These are phyloP conservation scores for Nephrotoma appendiculata DNA, from an alignment of 2,888 invertebrate species.

Conservation along the genomic window DNA sequence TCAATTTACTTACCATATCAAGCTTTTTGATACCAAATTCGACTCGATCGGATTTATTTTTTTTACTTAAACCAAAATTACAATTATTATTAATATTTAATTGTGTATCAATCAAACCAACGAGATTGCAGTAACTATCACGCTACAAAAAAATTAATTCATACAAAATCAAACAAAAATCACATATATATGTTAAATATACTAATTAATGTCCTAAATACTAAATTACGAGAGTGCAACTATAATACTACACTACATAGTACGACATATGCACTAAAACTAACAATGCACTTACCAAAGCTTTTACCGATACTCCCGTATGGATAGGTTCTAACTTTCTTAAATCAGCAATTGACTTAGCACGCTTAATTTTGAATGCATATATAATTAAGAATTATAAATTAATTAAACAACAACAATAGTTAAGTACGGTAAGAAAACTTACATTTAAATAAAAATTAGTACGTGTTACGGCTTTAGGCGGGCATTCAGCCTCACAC, in stretches of 20 bases:
- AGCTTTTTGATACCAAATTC: conserved; percentile 11
- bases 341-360: conserved; percentile 17
- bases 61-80: not conserved
- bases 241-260: not conserved
- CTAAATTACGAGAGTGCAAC: not conserved
- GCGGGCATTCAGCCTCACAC: conserved; percentile 7
- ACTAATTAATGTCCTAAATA: not conserved
- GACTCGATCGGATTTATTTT: conserved; percentile 7
- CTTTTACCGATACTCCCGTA: conserved; percentile 43
- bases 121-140: conserved; percentile 23
- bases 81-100: not conserved
- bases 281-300: conserved; percentile 37
- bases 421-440: not conserved
- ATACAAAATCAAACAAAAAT: not conserved
- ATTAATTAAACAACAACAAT: not conserved
- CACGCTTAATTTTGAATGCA: conserved; percentile 11
- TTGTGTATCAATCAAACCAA: conserved; percentile 15
- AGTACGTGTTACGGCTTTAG: not conserved
- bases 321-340: conserved; percentile 12
- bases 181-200: not conserved
- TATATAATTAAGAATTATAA: not conserved
- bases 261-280: not conserved
- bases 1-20: conserved; percentile 10
- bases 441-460: conserved; percentile 13
- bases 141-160: conserved; percentile 17